phyloP scores from a whole-genome alignment of 2,888 invertebrate genomes.

The Ectemnius continuus region DNA sequence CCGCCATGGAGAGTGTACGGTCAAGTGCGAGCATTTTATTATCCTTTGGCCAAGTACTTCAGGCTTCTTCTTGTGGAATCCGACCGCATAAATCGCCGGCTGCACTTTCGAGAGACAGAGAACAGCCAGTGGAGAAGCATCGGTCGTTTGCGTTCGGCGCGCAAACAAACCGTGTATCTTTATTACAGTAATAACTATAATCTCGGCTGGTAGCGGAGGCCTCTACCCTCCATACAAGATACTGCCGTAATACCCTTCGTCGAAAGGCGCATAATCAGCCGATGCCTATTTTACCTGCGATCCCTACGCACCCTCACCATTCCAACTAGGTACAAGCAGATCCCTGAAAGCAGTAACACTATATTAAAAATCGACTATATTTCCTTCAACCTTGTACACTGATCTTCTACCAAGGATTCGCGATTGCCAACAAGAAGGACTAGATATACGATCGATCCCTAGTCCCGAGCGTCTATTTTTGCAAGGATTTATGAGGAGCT shows the following conservation, averaged over 20 bases:
- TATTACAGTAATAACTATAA: slow-evolving; percentile 71
- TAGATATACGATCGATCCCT: too few relatives aligned
- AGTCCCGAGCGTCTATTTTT: too few relatives aligned
- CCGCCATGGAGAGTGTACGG: slow-evolving; percentile 8
- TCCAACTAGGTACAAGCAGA: too few relatives aligned
- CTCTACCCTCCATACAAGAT: slow-evolving; percentile 49
- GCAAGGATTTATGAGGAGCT: too few relatives aligned
- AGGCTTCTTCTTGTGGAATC: slow-evolving; percentile 20
- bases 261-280: slow-evolving; percentile 58
- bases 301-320: too few relatives aligned
- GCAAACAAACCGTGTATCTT: slow-evolving; percentile 69
- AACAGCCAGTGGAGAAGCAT: slow-evolving; percentile 32
- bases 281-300: slow-evolving; percentile 42
- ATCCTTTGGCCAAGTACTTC: slow-evolving; percentile 14
- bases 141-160: slow-evolving; percentile 42
- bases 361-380: too few relatives aligned
- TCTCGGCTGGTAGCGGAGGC: slow-evolving; percentile 52
- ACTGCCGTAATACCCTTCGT: slow-evolving; percentile 38
- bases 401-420: too few relatives aligned
- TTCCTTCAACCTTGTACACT: too few relatives aligned
- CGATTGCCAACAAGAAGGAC: too few relatives aligned
- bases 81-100: slow-evolving; percentile 53
- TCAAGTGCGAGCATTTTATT: slow-evolving; percentile 45
- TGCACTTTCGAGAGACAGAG: slow-evolving; percentile 21
- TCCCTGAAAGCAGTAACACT: too few relatives aligned